Base-by-base conservation (phyloP, 2,888 invertebrate species). In the Drosophila anceps region DNA sequence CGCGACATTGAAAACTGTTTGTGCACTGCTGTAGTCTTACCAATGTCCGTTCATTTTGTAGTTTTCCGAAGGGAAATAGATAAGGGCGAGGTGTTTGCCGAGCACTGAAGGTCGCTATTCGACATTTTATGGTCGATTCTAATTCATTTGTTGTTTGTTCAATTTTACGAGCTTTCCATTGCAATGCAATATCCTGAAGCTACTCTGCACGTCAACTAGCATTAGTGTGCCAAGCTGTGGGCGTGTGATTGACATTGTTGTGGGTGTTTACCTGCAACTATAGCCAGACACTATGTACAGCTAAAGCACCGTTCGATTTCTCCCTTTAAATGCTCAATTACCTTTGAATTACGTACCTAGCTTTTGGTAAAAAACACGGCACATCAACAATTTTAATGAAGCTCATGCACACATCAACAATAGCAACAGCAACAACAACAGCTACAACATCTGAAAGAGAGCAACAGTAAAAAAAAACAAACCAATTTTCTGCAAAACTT, bases 301-400 rank as follows among this genome's bases (percentile, higher is more conserved):
- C 4, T 41, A 41, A 24, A 24, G 31, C 9, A 33, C 9, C 51
- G 33, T 63, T 66, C 51, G 71, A 78, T 78, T 78, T 82, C 75
- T 77, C 77, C 69, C 53, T 53, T 64, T 39, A 46, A 55, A 43
- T 71, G 65, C 71, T 65, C 64, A 73, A 85, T 82, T 76, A 81
- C 48, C 57, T 58, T 62, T 62, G 63, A 75, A 73, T 79, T 72
- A 72, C 69, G 71, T 55, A 59, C n/a, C 46, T 13, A 54, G 7
- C 13, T 27, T 27, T 18, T 20, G 31, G 59, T 44, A 35, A 57
- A 35, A 57, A 82, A 80, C 76, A 71, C 77, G 84, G 74, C 74
- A 55, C 55, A 69, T 82, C 41, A 67, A 71, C 84, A 82, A 78
- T 62, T 77, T 75, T 72, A 84, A 83, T 80, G 35, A 20, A 50